Percentiles rank a stretch among this genome's conserved stretches.
These are phyloP conservation scores for Cremastinae sp. DNA, from an alignment of 2,888 invertebrate species.

Conservation along the genomic window DNA sequence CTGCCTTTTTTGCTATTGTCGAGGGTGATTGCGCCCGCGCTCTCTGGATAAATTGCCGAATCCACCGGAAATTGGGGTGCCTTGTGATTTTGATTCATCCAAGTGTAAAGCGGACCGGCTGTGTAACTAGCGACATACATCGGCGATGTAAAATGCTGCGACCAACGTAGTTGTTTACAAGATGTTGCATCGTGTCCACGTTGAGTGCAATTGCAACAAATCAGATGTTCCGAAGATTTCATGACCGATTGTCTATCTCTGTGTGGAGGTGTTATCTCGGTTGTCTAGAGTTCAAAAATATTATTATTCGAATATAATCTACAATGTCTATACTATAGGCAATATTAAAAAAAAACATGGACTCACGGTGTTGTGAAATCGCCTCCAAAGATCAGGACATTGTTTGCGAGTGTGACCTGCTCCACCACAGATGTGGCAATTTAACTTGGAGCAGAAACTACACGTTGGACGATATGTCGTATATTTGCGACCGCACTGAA, in stretches of 20 bases:
- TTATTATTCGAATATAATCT: background rate
- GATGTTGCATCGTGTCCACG: slow-evolving; percentile 78
- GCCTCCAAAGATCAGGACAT: slow-evolving; percentile 89
- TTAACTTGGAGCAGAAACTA: slow-evolving; percentile 79
- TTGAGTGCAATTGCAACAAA: slow-evolving; percentile 80
- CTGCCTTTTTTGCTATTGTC: too few species aligned
- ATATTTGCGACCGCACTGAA: slow-evolving; percentile 84
- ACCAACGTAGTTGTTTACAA: slow-evolving; percentile 73
- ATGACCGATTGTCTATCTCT: slow-evolving; percentile 65
- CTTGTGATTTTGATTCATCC: background rate
- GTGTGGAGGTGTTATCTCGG: slow-evolving; percentile 71
- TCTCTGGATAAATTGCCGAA: background rate
- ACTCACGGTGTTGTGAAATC: slow-evolving; percentile 87
- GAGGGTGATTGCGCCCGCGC: background rate
- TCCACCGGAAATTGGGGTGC: background rate
- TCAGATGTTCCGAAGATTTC: slow-evolving; percentile 74
- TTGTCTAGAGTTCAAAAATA: slow-evolving; percentile 68
- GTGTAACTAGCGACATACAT: slow-evolving; percentile 70
- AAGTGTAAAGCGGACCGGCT: slow-evolving; percentile 60
- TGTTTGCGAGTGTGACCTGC: slow-evolving; percentile 83
- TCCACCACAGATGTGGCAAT: slow-evolving; percentile 84
- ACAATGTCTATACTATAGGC: background rate
- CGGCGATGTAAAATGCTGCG: slow-evolving; percentile 73
- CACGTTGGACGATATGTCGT: slow-evolving; percentile 80
- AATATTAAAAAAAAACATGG: background rate